These are phyloP conservation scores for Malacosoma neustria DNA, from an alignment of 2,888 invertebrate species.

Conservation along the genomic window DNA sequence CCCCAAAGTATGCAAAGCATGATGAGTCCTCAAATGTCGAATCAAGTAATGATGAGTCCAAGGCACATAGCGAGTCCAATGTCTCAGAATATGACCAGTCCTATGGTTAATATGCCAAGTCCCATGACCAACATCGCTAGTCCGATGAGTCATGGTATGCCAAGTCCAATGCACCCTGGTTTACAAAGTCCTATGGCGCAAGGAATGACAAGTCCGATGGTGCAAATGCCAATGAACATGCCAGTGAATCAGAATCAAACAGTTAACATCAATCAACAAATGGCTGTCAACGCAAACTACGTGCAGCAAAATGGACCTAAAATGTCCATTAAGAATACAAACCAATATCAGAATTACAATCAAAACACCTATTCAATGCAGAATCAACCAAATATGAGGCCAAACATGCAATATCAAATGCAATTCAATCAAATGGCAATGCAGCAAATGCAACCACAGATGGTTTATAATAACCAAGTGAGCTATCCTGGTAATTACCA, in stretches of 20 bases:
- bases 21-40: constrained; percentile 64
- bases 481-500: constrained; percentile 50
- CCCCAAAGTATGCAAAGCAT: constrained; percentile 63
- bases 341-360: constrained; percentile 52
- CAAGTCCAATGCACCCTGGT: constrained; percentile 61
- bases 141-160: constrained; percentile 62
- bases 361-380: constrained; percentile 46
- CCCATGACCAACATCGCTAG: constrained; percentile 44
- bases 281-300: constrained; percentile 33
- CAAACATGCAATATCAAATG: constrained; percentile 55
- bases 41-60: constrained; percentile 65
- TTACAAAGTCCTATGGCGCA: constrained; percentile 60
- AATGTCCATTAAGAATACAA: constrained; percentile 46
- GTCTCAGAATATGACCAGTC: constrained; percentile 50
- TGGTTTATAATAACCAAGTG: constrained; percentile 45
- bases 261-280: constrained; percentile 28
- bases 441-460: constrained; percentile 38
- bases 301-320: constrained; percentile 43
- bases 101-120: constrained; percentile 48
- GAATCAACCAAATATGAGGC: constrained; percentile 46
- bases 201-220: constrained; percentile 55
- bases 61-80: constrained; percentile 46
- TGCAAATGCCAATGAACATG: constrained; percentile 54
- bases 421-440: constrained; percentile 47
- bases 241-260: constrained; percentile 38